Evolutionary conservation across 2,888 invertebrate species (phyloP).

Genomic region (Sepioteuthis lessoniana): DNA sequence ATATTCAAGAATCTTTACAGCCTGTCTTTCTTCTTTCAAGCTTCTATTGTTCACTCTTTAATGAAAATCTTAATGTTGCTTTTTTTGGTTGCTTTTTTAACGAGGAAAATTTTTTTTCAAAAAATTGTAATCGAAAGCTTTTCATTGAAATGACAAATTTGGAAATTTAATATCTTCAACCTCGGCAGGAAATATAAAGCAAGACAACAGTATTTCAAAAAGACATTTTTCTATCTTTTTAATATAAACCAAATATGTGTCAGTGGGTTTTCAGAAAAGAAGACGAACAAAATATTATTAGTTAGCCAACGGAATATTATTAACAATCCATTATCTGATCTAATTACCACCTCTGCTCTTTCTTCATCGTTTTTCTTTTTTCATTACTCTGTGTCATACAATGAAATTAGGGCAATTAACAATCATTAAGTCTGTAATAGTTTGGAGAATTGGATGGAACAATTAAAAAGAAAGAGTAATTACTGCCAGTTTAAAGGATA

Average conservation of each 20-base stretch:
- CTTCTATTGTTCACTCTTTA: neutral
- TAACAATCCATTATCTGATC: neutral
- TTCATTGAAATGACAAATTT: neutral
- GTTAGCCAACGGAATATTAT: neutral
- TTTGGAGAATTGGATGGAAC: slow-evolving; percentile 7
- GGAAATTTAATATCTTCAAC: neutral
- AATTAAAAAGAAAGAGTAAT: slow-evolving; percentile 24
- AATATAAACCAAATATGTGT: slow-evolving; percentile 8
- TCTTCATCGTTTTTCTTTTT: neutral
- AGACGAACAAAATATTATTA: neutral
- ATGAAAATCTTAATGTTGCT: neutral
- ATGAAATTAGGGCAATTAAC: slow-evolving; percentile 5
- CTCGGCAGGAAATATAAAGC: neutral
- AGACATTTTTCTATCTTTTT: neutral
- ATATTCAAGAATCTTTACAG: neutral
- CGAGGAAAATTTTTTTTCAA: neutral
- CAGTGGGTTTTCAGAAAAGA: neutral
- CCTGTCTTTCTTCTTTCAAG: neutral
- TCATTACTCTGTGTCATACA: neutral
- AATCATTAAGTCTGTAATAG: neutral
- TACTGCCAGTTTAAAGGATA: slow-evolving; percentile 21
- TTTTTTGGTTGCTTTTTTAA: neutral
- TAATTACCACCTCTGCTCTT: neutral
- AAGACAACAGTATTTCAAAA: neutral
- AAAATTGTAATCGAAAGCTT: slow-evolving; percentile 33